phyloP scores from a whole-genome alignment of 2,888 invertebrate species.

The Aspidapion aeneum region DNA sequence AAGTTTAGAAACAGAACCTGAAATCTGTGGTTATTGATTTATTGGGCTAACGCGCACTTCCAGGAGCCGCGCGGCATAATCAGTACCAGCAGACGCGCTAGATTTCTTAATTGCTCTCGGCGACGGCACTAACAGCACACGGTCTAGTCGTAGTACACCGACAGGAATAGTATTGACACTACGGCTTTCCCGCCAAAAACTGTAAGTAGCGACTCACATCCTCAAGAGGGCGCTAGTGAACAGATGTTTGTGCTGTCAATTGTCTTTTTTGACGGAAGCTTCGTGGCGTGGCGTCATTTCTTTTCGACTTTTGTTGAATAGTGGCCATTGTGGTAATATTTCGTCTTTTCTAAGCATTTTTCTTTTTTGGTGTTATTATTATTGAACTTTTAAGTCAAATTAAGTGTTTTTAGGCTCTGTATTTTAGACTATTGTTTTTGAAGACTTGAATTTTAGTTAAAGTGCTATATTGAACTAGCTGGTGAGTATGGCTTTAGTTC shows the following conservation, averaged over 20 bases:
- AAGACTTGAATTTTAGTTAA: background rate
- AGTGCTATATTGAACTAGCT: background rate
- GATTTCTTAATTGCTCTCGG: too few species aligned
- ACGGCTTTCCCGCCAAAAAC: background rate
- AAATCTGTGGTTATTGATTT: too few species aligned
- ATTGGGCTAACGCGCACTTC: too few species aligned
- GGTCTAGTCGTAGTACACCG: background rate
- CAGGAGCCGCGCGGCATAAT: too few species aligned
- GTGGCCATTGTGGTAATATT: background rate
- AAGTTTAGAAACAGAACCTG: too few species aligned
- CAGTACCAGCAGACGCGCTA: too few species aligned
- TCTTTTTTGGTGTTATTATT: too few species aligned
- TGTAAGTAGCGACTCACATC: background rate
- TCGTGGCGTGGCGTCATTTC: background rate
- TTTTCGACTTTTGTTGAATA: background rate
- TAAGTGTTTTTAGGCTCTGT: too few species aligned
- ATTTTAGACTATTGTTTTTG: background rate
- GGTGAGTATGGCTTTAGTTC: too few species aligned
- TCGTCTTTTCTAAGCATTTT: too few species aligned
- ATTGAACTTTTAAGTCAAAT: too few species aligned
- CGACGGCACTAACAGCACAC: too few species aligned
- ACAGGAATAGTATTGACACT: background rate
- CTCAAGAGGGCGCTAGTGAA: background rate
- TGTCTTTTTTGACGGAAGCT: background rate
- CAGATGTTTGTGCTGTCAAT: background rate